Evolutionary conservation across 2,797 vertebrate species (phyloP).

Genomic region (Myripristis murdjan): DNA sequence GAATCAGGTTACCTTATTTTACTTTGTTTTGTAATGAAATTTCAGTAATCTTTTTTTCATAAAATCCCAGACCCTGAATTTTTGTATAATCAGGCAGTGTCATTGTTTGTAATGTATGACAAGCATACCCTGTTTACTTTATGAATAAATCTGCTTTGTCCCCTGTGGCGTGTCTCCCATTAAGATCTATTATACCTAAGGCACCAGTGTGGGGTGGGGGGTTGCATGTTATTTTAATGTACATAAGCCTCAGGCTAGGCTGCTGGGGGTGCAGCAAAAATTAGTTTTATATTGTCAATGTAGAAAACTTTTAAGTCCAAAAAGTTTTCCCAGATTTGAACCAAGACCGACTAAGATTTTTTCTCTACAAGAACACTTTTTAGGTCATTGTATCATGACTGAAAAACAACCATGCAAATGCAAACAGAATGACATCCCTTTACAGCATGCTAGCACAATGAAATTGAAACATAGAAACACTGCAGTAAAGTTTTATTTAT

Average conservation of each 20-base stretch:
- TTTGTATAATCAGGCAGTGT: slow-evolving; percentile 11
- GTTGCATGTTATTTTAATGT: slow-evolving; percentile 24
- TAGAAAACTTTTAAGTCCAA: neutral
- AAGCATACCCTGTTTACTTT: neutral
- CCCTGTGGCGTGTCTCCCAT: slow-evolving; percentile 22
- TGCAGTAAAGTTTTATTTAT: too few relatives aligned
- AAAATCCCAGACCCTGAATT: slow-evolving; percentile 6
- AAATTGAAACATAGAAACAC: too few relatives aligned
- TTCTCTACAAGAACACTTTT: too few relatives aligned
- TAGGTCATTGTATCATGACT: too few relatives aligned
- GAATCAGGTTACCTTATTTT: slow-evolving; percentile 21
- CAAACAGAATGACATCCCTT: too few relatives aligned
- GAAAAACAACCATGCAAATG: too few relatives aligned
- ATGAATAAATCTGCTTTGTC: slow-evolving; percentile 1
- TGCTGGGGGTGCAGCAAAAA: neutral
- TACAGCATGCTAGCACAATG: too few relatives aligned
- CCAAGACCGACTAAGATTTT: too few relatives aligned
- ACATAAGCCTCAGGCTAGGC: slow-evolving; percentile 46
- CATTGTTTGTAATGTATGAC: slow-evolving; percentile 41
- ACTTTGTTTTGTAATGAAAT: slow-evolving; percentile 9
- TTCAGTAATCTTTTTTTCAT: slow-evolving; percentile 18
- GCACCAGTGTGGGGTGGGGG: slow-evolving; percentile 24
- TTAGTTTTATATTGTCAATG: neutral
- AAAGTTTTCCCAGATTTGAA: neutral
- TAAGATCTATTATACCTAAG: slow-evolving; percentile 25